A percentile compares a stretch with the other conserved stretches of the same genome.
These are phyloP conservation scores for Heliconius congener DNA, from an alignment of 1,140 invertebrate genomes.

Conservation along the genomic window DNA sequence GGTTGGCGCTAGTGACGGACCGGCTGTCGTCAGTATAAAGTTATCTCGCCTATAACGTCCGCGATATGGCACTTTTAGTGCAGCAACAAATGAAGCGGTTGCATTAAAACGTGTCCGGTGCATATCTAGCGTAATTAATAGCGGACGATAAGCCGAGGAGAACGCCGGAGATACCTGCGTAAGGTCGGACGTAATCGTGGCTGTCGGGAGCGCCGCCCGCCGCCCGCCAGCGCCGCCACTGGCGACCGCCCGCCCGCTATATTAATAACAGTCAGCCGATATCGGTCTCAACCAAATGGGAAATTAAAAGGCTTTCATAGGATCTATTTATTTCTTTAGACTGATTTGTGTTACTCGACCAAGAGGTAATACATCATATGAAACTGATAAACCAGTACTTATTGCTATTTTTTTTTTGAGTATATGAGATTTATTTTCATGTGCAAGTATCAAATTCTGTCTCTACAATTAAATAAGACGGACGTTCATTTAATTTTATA, in stretches of 20 bases:
- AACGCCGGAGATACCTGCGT: slow-evolving; percentile 62
- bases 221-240: slow-evolving; percentile 62
- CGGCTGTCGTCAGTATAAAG: slow-evolving; percentile 66
- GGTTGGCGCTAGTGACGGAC: slow-evolving; percentile 35
- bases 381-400: slow-evolving; percentile 59
- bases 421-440: slow-evolving; percentile 57
- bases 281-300: slow-evolving; percentile 73
- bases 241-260: slow-evolving; percentile 60
- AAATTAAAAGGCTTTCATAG: slow-evolving; percentile 80
- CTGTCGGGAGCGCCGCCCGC: slow-evolving; percentile 62
- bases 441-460: slow-evolving; percentile 48
- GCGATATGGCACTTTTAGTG: slow-evolving; percentile 72
- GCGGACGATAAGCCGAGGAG: slow-evolving; percentile 70
- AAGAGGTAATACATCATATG: slow-evolving; percentile 44
- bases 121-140: slow-evolving; percentile 80
- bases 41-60: slow-evolving; percentile 68
- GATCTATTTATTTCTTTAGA: slow-evolving; percentile 76
- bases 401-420: slow-evolving; percentile 59
- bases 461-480: no score
- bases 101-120: slow-evolving; percentile 78
- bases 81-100: slow-evolving; percentile 77
- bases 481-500: slow-evolving; percentile 14
- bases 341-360: slow-evolving; percentile 62
- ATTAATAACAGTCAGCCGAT: slow-evolving; percentile 75
- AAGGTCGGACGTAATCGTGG: slow-evolving; percentile 59